Percentiles rank a stretch among this genome's conserved stretches.
phyloP scores from a whole-genome alignment of 2,888 invertebrate genomes.

The Drosophila recens region DNA sequence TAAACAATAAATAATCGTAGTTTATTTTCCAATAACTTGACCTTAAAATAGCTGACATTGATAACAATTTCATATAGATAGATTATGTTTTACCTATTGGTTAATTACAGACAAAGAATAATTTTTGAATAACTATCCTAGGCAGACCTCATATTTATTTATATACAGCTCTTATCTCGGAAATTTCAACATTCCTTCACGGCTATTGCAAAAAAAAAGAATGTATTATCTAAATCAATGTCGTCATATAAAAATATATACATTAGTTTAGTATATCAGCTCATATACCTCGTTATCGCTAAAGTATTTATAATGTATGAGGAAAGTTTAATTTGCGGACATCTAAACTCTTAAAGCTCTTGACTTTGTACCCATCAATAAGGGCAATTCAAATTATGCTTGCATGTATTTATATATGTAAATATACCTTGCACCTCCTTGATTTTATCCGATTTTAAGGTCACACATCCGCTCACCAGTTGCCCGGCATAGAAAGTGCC shows the following conservation, averaged over 20 bases:
- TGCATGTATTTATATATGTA: slow-evolving; percentile 35
- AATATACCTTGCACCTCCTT: slow-evolving; percentile 82
- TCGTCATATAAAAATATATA: slow-evolving; percentile 56
- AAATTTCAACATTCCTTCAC: slow-evolving; percentile 52
- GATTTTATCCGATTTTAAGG: slow-evolving; percentile 73
- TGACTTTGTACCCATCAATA: slow-evolving; percentile 5
- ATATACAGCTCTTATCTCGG: slow-evolving; percentile 50
- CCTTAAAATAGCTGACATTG: background rate
- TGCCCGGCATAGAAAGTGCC: slow-evolving; percentile 84
- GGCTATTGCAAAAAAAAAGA: slow-evolving; percentile 11
- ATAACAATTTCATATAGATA: background rate
- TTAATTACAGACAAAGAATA: background rate
- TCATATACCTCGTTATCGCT: slow-evolving; percentile 53
- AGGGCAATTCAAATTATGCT: background rate
- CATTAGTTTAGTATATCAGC: slow-evolving; percentile 38
- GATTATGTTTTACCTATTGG: background rate
- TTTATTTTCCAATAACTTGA: slow-evolving; percentile 9
- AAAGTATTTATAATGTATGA: slow-evolving; percentile 54
- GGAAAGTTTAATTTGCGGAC: slow-evolving; percentile 7
- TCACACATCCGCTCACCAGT: slow-evolving; percentile 77
- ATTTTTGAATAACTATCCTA: background rate
- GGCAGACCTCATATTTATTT: slow-evolving; percentile 39
- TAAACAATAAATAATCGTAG: slow-evolving; percentile 13
- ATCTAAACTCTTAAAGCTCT: slow-evolving; percentile 19
- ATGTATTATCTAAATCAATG: slow-evolving; percentile 55